These are phyloP conservation scores for Spodoptera littoralis DNA, from an alignment of 2,888 invertebrate genomes.

Conservation along the genomic window DNA sequence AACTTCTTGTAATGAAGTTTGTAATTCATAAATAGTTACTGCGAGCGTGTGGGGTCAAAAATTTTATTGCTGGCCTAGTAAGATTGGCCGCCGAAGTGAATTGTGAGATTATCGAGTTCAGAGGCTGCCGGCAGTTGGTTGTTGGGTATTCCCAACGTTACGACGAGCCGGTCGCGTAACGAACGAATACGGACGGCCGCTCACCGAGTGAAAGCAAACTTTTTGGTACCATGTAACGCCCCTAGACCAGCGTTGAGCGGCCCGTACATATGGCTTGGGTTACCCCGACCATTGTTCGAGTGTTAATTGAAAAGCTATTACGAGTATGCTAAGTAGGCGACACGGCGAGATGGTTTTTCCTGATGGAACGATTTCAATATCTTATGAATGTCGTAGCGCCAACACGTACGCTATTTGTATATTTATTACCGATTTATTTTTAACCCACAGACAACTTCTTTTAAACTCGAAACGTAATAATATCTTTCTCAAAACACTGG, in stretches of 20 bases:
- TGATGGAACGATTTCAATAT: constrained; percentile 44
- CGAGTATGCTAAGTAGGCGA: constrained; percentile 57
- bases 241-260: constrained; percentile 38
- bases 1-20: constrained; percentile 53
- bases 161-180: constrained; percentile 65
- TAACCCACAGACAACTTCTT: constrained; percentile 12
- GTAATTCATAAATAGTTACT: constrained; percentile 30
- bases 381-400: constrained; percentile 40
- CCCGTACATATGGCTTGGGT: constrained; percentile 60
- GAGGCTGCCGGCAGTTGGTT: constrained; percentile 54
- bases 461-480: not conserved
- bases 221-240: constrained; percentile 53
- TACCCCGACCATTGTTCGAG: constrained; percentile 64
- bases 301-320: constrained; percentile 59
- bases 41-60: constrained; percentile 28
- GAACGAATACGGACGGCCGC: constrained; percentile 60
- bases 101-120: constrained; percentile 43
- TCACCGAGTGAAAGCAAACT: constrained; percentile 75
- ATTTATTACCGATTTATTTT: constrained; percentile 37
- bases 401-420: constrained; percentile 35
- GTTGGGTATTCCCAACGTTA: constrained; percentile 77
- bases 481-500: no score
- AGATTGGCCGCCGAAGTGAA: constrained; percentile 35
- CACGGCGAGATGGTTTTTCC: constrained; percentile 59
- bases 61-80: constrained; percentile 26